These are phyloP conservation scores for Rhinoptilus africanus DNA, from an alignment of 2,113 vertebrate genomes.

Conservation along the genomic window DNA sequence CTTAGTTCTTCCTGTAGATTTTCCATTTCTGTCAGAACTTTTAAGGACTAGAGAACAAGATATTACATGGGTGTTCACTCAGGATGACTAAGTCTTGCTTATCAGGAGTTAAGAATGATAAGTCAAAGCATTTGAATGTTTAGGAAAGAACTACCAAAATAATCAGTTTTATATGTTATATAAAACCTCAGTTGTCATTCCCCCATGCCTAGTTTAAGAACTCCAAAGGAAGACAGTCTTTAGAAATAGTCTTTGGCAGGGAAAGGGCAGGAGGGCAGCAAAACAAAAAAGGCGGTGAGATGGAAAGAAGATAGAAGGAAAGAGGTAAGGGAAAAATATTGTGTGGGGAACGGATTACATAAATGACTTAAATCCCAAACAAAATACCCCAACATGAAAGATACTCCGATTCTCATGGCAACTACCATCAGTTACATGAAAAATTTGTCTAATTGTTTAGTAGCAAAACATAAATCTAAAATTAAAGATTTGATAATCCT, in stretches of 20 bases:
- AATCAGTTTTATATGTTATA: background rate
- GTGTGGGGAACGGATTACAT: background rate
- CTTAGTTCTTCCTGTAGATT: background rate
- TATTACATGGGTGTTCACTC: background rate
- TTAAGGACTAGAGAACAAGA: background rate
- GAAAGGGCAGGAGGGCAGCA: too few relatives aligned
- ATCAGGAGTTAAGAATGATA: background rate
- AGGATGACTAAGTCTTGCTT: background rate
- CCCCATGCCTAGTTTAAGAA: background rate
- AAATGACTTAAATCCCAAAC: background rate
- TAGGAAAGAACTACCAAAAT: background rate
- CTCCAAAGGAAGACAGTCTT: background rate
- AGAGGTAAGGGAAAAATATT: background rate
- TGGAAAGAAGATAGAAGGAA: background rate
- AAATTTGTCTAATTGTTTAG: background rate
- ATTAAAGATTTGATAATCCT: background rate
- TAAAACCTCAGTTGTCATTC: background rate
- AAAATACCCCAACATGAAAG: background rate
- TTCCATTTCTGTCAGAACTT: background rate
- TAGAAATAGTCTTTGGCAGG: background rate
- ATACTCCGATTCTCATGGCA: background rate
- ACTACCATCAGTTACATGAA: background rate
- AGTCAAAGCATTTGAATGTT: background rate
- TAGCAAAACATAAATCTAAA: background rate
- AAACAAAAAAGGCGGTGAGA: background rate